Evolutionary conservation across 2,797 vertebrate species (phyloP), one percentile per base, ranked within the genome.

Genomic region (Poecilia gillii): DNA sequence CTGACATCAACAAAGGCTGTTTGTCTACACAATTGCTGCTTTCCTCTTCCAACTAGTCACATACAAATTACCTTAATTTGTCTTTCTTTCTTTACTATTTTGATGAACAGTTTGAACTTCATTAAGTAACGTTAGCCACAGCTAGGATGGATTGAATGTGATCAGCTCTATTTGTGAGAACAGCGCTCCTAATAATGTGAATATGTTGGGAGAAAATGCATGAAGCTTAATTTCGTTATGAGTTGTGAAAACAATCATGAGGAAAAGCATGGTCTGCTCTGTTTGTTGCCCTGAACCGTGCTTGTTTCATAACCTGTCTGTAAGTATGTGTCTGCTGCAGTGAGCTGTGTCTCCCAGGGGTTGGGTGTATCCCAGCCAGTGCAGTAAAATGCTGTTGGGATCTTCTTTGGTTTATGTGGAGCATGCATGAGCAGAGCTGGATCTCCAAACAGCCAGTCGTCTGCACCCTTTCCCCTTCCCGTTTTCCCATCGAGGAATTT

Each of bases 291-390:
- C 64, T 71, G 72, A 39, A 74, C 57, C 6, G 4, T 51, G 73
- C 71, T 18, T 39, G 71, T 66, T 79, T 79, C 57, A 79, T 73
- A 66, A 79, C 72, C 57, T 62, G 53, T 80, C 73, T 81, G 66
- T 86, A 70, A 86, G 82, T 84, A 87, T 86, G 85, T 72, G 78
- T 78, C 81, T 93, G 86, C 89, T 92, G 92, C 93, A 92, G 84
- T 89, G 87, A 90, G 88, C 62, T 66, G 90, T 93, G 89, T 85
- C 85, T 92, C 87, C 87, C 83, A 83, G 84, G 76, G 70, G 49
- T 78, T 81, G 90, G 90, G 90, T 90, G 91, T 83, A 83, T 91
- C 87, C 85, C 82, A 82, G 73, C 72, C 81, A 80, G 88, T 89
- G 89, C 88, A 85, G 89, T 83, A 84, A 91, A 90, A 90, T 74